Base-by-base conservation (phyloP, 2,797 vertebrate species). In the Bradypodion ventrale region DNA sequence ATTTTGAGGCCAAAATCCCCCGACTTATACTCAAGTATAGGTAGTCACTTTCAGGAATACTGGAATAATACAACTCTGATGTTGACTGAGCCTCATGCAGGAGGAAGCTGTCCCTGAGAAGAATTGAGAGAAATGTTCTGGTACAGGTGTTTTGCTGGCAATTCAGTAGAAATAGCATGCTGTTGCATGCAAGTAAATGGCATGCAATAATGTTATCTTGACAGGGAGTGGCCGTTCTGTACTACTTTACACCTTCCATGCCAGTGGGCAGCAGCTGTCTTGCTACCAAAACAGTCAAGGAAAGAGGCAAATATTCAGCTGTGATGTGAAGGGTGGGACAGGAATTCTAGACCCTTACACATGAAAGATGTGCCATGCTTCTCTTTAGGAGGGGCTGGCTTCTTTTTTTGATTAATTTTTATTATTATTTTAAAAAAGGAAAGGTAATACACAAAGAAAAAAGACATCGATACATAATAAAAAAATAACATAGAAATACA, bases 231-330 rank as follows among this genome's bases (percentile, higher is more conserved):
- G 63, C 63, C 29, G 23, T 68, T 60, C 40, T 62, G 37, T 66
- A 60, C 69, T 75, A 44, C 66, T 37, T 68, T 7, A 37, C 40
- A 15, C 63, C 69, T 75, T 60, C 40, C 37, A 75, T 80, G 40
- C 78, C 72, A 46, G 21, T 10, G 60, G 46, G 77, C 60, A 75
- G 69, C 83, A 85, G 69, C 77, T 79, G 77, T 83, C 25, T 27
- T 66, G 77, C 69, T 46, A 80, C 70, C 80, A 75, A 35, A 29
- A 32, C n/a, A 29, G 23, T 35, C 29, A 32, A n/a, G 69, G 70
- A 85, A 75, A 40, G 40, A 29, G 40, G 35, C 46, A 75, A 40
- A 59, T 23, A 15, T 75, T 80, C 78, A 85, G 84, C 78, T 80
- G 49, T 66, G 49, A 23, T 44, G 46, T 15, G 44, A 49, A 56